Conservation (phyloP, 1,140 invertebrate genomes). For the Gonatopus flavifemur region DNA sequence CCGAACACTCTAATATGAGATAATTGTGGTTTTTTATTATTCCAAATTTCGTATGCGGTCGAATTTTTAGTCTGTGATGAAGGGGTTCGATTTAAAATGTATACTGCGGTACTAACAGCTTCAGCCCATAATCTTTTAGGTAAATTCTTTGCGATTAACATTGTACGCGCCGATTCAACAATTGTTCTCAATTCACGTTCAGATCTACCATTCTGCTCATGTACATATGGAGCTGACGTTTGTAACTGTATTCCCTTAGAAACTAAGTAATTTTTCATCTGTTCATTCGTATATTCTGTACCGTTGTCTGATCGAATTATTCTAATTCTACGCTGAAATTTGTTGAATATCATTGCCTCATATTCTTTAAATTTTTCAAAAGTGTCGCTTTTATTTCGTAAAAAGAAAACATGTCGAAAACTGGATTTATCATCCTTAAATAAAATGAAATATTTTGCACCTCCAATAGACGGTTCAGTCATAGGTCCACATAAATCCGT, state of each 20-base stretch:
- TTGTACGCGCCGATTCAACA: constrained; percentile 33
- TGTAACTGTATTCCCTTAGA: constrained; percentile 25
- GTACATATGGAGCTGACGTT: constrained; percentile 38
- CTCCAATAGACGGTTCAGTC: constrained; percentile 2
- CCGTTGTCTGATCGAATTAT: constrained; percentile 20
- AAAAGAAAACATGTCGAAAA: constrained; percentile 9
- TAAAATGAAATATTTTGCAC: constrained; percentile 14
- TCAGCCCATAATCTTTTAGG: not conserved
- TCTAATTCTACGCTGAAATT: constrained; percentile 16
- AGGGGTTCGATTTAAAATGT: not conserved
- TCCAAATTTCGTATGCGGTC: constrained; percentile 1
- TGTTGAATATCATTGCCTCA: constrained; percentile 16
- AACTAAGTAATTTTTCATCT: constrained; percentile 11
- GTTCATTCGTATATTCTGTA: constrained; percentile 14
- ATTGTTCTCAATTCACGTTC: constrained; percentile 52
- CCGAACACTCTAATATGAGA: not conserved
- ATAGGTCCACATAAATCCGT: constrained; percentile 21
- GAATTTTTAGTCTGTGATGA: not conserved
- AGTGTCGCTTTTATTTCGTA: constrained; percentile 18
- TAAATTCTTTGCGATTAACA: not conserved
- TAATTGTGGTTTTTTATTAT: constrained; percentile 1
- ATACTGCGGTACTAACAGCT: not conserved
- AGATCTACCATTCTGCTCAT: constrained; percentile 47
- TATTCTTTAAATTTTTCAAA: constrained; percentile 21
- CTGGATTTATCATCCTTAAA: constrained; percentile 16